phyloP scores from a whole-genome alignment of 1,140 invertebrate species.

The Dolichoris vasculosae region DNA sequence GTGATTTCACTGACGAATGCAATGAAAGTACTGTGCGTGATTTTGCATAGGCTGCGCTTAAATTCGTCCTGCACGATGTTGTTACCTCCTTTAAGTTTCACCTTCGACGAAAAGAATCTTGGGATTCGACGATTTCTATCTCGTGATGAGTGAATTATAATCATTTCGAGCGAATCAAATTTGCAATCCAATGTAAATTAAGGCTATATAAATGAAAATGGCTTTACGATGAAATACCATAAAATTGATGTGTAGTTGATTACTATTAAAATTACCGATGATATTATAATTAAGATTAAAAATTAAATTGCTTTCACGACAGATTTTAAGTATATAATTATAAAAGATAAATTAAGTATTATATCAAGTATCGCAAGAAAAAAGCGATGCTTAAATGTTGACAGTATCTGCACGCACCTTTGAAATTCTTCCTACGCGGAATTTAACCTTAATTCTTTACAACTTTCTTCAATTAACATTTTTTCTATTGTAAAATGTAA shows the following conservation, averaged over 20 bases:
- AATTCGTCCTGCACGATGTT: not conserved
- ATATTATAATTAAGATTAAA: not conserved
- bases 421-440: not conserved
- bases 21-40: not conserved
- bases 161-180: not conserved
- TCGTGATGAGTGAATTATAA: not conserved
- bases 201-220: not conserved
- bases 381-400: not conserved
- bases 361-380: not conserved
- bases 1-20: not conserved
- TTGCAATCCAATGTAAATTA: not conserved
- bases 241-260: not conserved
- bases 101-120: not conserved
- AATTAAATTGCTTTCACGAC: not conserved
- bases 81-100: not conserved
- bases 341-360: not conserved
- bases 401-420: not conserved
- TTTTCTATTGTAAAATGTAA: not conserved
- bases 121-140: too few relatives aligned
- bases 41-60: not conserved
- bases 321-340: not conserved
- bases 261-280: not conserved
- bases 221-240: not conserved
- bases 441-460: not conserved
- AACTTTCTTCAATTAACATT: conserved; percentile 23